phyloP scores from a whole-genome alignment of 1,140 invertebrate species.

The Neodiprion virginianus region DNA sequence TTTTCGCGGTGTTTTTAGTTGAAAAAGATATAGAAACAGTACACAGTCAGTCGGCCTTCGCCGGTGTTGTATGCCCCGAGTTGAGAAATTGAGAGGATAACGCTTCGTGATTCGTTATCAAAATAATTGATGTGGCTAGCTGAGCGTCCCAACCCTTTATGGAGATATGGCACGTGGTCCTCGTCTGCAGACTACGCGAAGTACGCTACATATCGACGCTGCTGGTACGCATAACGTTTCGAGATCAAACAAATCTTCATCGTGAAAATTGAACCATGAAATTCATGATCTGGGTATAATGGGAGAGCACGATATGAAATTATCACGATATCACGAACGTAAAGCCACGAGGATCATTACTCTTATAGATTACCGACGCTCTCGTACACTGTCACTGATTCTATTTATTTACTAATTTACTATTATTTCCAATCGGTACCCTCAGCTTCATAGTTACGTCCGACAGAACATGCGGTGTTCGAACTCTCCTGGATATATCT shows the following conservation, averaged over 20 bases:
- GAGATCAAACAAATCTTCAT: neutral
- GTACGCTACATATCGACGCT: neutral
- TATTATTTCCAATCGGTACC: neutral
- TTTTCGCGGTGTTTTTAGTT: neutral
- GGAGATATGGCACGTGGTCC: constrained; percentile 1
- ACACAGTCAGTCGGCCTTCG: neutral
- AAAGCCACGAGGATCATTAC: neutral
- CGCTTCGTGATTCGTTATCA: constrained; percentile 10
- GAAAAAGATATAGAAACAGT: neutral
- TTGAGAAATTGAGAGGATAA: neutral
- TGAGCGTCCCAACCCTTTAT: neutral
- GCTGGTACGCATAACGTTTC: neutral
- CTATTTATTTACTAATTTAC: neutral
- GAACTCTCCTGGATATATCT: no score
- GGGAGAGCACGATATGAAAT: neutral
- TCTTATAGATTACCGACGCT: neutral
- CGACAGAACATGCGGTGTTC: neutral
- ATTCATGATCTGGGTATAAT: neutral
- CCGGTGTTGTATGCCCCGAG: neutral
- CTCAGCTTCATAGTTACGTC: neutral
- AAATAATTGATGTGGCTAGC: constrained; percentile 1
- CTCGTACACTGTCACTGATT: neutral
- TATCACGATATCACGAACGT: neutral
- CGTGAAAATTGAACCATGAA: neutral
- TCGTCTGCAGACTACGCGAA: neutral